These are phyloP conservation scores for Aphidius gifuensis DNA, from an alignment of 1,140 invertebrate species.

Conservation along the genomic window DNA sequence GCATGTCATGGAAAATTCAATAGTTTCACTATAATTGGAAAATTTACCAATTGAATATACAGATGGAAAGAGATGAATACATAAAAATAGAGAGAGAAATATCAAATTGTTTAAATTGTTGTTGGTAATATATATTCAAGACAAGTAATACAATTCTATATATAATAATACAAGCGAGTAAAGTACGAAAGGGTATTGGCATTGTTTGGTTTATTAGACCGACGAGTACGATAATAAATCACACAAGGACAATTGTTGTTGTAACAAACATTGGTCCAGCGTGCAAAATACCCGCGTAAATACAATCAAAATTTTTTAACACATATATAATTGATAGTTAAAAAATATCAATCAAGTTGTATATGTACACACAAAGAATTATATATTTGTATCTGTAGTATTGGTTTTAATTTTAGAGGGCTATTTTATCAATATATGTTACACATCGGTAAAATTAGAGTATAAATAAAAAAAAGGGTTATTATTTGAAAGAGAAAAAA, in stretches of 20 bases:
- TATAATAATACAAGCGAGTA: background rate
- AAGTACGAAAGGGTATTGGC: background rate
- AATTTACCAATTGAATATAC: slow-evolving; percentile 4
- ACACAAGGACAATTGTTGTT: background rate
- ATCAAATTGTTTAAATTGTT: background rate
- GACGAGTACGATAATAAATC: slow-evolving; percentile 25
- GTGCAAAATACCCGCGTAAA: slow-evolving; percentile 37
- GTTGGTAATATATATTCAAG: slow-evolving; percentile 7
- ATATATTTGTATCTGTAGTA: background rate
- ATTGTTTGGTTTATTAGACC: slow-evolving; percentile 26
- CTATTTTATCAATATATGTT: background rate
- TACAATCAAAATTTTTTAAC: slow-evolving; percentile 2
- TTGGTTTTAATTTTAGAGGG: background rate
- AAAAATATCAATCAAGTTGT: background rate
- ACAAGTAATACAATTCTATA: slow-evolving; percentile 3
- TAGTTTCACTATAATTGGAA: background rate
- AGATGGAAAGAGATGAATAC: too few species aligned
- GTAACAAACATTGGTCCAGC: slow-evolving; percentile 28
- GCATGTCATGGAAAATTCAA: too few species aligned
- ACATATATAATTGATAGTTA: slow-evolving; percentile 1
- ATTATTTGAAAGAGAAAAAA: background rate
- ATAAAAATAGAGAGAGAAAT: too few species aligned
- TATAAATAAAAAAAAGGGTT: background rate
- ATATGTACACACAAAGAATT: background rate
- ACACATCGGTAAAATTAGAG: background rate